Base-by-base conservation (phyloP, 2,113 vertebrate genomes). In the Phrynocephalus versicolor region DNA sequence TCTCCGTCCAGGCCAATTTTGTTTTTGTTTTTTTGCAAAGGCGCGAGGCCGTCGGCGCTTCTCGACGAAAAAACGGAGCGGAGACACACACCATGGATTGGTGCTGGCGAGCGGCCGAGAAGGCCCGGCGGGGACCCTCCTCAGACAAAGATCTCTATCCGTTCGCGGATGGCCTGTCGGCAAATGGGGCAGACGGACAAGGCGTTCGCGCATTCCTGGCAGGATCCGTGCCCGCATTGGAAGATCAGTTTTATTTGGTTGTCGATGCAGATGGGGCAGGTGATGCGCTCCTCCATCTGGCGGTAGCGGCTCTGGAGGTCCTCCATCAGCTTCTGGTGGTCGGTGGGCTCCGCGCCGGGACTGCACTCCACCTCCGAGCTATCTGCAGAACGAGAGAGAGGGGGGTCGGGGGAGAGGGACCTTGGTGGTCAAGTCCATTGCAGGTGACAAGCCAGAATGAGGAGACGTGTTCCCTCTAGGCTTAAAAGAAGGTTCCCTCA, bases 201-300 rank as follows among this genome's bases (percentile, higher is more conserved):
- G 0, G 98, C 96, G 0, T 97, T 94, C 79, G 98, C 98, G 95
- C 99, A 99, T 88, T 98, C 97, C 0, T 98, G 96, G 94, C 99
- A 99, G 1, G 99, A 99, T 86, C 98, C 98, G 5, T 99, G 98
- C 64, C 98, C 98, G 0, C 98, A 99, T 96, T 99, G 99, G 96
- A 99, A 99, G 93, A 99, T 97, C 92, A 99, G 96, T 92, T 98
- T 98, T 96, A 99, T 99, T 92, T 99, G 98, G 95, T 97, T 99
- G 91, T 99, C 98, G 82, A 99, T 99, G 95, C 99, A 99, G 94
- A 99, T 99, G 9, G 99, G 99, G 90, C 99, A 99, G 90, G 98
- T 99, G 96, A 99, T 99, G 9, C 99, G 97, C 94, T 99, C 99
- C 90, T 99, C 99, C 99, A 99, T 99, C 96, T 99, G 98, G 58